Evolutionary conservation across 2,113 vertebrate genomes (phyloP).

Genomic region (Colinus virginianus): DNA sequence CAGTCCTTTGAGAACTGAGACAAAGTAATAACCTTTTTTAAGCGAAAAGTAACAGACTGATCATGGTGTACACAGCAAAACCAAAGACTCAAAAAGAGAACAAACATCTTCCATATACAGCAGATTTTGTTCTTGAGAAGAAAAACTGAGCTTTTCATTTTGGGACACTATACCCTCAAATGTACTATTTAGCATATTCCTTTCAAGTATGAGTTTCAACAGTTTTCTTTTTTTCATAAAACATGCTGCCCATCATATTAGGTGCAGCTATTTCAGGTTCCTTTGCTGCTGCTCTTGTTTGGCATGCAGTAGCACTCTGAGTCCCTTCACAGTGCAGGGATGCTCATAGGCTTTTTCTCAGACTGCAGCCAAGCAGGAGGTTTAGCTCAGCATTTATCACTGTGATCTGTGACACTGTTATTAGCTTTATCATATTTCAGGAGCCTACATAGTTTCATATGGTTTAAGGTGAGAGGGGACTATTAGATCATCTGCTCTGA

Average conservation of each 20-base stretch:
- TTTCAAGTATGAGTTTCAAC: background rate
- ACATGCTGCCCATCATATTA: accelerated
- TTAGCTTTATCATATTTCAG: conserved; percentile 51
- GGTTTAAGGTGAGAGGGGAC: conserved; percentile 57
- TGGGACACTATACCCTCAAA: background rate
- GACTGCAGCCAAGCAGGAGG: conserved; percentile 42
- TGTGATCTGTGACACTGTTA: conserved; percentile 15
- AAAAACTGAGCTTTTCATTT: background rate
- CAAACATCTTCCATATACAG: accelerated
- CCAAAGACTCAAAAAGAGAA: background rate
- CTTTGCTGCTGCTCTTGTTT: background rate
- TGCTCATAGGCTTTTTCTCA: background rate
- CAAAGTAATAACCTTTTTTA: background rate
- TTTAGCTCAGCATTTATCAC: conserved; percentile 54
- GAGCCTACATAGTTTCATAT: conserved; percentile 42
- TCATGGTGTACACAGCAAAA: background rate
- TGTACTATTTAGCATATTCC: background rate
- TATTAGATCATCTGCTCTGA: conserved; percentile 59
- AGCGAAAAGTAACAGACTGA: background rate
- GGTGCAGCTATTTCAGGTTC: background rate
- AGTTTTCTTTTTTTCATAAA: background rate
- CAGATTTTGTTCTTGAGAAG: background rate
- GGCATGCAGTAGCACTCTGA: background rate
- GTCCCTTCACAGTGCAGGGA: background rate
- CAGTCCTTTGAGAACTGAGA: background rate